Conservation (phyloP, 2,888 invertebrate species). For the Dryobota labecula region DNA sequence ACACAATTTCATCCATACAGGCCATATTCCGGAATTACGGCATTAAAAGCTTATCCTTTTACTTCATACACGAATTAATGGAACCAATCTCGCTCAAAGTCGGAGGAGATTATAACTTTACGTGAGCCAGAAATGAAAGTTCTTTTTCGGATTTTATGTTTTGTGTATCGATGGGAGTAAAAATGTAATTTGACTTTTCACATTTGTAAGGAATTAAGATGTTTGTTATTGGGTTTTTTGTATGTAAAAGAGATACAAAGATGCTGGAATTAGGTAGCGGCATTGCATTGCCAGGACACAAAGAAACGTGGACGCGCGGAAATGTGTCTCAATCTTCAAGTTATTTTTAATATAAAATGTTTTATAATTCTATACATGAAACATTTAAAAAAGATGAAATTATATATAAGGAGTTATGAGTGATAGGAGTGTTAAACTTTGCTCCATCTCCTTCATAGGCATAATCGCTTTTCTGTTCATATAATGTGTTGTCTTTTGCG, state of each 20-base stretch:
- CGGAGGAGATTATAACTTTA: slow-evolving; percentile 67
- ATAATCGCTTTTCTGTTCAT: neutral
- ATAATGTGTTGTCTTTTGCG: neutral
- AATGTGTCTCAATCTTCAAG: neutral
- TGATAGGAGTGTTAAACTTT: no score
- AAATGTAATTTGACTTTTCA: slow-evolving; percentile 56
- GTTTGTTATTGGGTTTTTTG: slow-evolving; percentile 10
- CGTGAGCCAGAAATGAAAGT: slow-evolving; percentile 60
- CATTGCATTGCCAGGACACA: neutral
- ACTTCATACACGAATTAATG: slow-evolving; percentile 65
- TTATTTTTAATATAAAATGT: neutral
- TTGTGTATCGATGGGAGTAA: slow-evolving; percentile 48
- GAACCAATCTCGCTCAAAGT: slow-evolving; percentile 66
- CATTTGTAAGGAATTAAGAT: slow-evolving; percentile 39
- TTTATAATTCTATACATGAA: neutral
- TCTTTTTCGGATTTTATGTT: slow-evolving; percentile 58
- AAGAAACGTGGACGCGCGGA: no score
- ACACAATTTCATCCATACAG: slow-evolving; percentile 29
- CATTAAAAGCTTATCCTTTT: slow-evolving; percentile 66
- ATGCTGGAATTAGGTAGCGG: neutral
- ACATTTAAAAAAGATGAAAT: neutral
- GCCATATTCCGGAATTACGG: slow-evolving; percentile 41
- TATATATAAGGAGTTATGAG: no score
- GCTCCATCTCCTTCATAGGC: neutral
- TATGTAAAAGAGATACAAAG: neutral